These are phyloP conservation scores for Diadromus collaris DNA, from an alignment of 2,888 invertebrate genomes.

Conservation along the genomic window DNA sequence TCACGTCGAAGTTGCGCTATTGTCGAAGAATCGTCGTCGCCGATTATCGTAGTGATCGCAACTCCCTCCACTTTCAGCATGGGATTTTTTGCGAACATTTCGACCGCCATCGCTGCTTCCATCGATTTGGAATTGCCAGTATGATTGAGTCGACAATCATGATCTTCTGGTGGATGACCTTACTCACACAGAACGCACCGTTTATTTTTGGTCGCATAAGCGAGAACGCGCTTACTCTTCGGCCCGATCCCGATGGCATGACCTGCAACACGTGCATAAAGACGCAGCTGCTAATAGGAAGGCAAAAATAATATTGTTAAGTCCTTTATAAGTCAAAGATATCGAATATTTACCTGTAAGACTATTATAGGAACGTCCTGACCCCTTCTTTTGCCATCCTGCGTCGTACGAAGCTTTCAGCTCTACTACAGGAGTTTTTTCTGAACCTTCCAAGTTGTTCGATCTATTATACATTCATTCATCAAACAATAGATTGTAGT, in stretches of 20 bases:
- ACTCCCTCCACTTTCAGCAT: conserved; percentile 54
- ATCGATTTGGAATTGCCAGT: conserved; percentile 66
- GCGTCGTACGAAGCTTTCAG: too few species aligned
- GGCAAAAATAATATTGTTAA: background rate
- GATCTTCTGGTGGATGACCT: conserved; percentile 56
- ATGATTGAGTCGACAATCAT: conserved; percentile 62
- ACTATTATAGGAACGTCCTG: too few species aligned
- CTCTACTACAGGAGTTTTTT: too few species aligned
- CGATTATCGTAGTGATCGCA: conserved; percentile 59
- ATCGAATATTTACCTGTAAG: background rate
- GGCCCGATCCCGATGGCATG: conserved; percentile 54
- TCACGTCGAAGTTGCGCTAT: conserved; percentile 59
- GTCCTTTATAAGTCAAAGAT: too few species aligned
- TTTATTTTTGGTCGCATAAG: conserved; percentile 53
- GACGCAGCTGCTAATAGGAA: conserved; percentile 1
- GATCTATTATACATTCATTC: too few species aligned
- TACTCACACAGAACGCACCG: conserved; percentile 60
- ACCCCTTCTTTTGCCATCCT: too few species aligned
- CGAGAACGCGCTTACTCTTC: conserved; percentile 58
- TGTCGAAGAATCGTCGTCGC: conserved; percentile 65
- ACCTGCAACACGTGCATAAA: conserved; percentile 30
- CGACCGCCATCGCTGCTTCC: conserved; percentile 65
- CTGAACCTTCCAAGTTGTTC: too few species aligned
- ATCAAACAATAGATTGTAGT: too few species aligned
- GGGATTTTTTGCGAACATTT: conserved; percentile 59